Evolutionary conservation across 1,140 invertebrate genomes (phyloP), one percentile per base, ranked within the genome.

Genomic region (Ceratina japonica): DNA sequence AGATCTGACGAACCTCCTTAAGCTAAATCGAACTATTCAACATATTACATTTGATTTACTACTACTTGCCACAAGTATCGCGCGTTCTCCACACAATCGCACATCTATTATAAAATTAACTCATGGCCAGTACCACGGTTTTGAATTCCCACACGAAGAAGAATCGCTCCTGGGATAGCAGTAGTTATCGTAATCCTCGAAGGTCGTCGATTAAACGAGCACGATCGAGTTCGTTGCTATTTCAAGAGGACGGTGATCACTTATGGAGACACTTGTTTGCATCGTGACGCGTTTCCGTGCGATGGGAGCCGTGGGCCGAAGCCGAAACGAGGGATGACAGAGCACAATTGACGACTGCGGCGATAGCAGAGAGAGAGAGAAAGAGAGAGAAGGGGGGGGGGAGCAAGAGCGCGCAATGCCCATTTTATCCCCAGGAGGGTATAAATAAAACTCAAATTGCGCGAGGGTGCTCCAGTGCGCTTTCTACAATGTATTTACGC

Each of bases 371-470:
- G 27, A 31, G 27, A 31, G 27, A 31, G 27, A 31, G 27, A 31
- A 4, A 31, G 27, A 31, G 2, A 31, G 27, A 31, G 27, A 31
- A 4, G 4, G 27, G 4, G 27, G 4, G 27, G 4, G 27, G 27
- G 27, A 31, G 27, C 27, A 31, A 31, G 27, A 31, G 37, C 37
- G 37, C 37, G 68, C 62, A 52, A 73, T 52, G 54, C 70, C 75
- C 70, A 63, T 52, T 73, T 75, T 81, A 79, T 86, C 81, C 76
- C 76, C 78, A 69, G 58, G 74, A 81, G 72, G 80, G 68, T 70
- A 86, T 86, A 84, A 88, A 88, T 84, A 87, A 87, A 76, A 79
- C 20, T 77, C 73, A 77, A 84, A 79, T 85, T 85, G 74, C 71
- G 78, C 64, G 63, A 79, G 79, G 74, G 51, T 65, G 69, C 71